These are phyloP conservation scores for Eutolmus rufibarbis DNA, from an alignment of 2,888 invertebrate genomes.

Conservation along the genomic window DNA sequence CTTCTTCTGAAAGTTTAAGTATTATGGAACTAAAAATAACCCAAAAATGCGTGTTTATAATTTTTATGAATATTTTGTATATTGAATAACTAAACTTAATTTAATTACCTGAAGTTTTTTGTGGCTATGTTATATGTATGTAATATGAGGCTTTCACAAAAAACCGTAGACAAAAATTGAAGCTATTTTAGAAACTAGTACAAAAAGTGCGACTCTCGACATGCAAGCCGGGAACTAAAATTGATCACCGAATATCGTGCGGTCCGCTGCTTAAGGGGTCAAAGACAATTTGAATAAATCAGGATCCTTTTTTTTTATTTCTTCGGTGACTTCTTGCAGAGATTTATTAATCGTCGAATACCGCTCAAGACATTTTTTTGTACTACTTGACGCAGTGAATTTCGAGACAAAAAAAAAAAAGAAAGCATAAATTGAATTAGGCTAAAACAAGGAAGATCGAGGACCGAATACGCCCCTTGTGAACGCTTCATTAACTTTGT, in stretches of 20 bases:
- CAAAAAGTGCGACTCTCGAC: background rate
- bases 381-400: background rate
- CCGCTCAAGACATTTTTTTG: background rate
- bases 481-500: constrained; percentile 13
- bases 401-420: background rate
- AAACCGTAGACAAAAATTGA: background rate
- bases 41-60: too few species aligned
- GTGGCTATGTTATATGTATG: too few species aligned
- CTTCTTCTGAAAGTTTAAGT: too few species aligned
- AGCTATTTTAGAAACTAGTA: background rate
- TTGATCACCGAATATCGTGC: background rate
- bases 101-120: too few species aligned
- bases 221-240: background rate
- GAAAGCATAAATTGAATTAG: background rate
- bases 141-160: too few species aligned
- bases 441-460: background rate
- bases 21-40: too few species aligned
- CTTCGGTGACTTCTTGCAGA: background rate
- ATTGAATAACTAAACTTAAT: too few species aligned
- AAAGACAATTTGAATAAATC: background rate
- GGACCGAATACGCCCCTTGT: background rate
- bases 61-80: too few species aligned
- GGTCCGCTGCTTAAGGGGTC: background rate
- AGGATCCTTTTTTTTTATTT: background rate
- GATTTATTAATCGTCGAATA: background rate